Percentiles rank a stretch among this genome's conserved stretches.
These are phyloP conservation scores for Lathronympha strigana DNA, from an alignment of 2,888 invertebrate genomes.

Conservation along the genomic window DNA sequence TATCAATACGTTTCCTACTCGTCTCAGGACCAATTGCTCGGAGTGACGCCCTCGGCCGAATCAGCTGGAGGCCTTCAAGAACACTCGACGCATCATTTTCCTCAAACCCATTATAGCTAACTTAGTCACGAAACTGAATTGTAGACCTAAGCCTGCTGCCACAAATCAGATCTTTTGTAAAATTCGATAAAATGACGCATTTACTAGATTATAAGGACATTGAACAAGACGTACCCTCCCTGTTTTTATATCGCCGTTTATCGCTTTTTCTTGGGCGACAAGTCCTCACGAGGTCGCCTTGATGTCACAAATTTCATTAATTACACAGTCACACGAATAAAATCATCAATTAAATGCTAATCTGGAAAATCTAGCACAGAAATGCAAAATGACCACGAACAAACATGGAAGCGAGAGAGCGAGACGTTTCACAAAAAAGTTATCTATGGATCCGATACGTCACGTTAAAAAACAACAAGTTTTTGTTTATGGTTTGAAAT, in stretches of 20 bases:
- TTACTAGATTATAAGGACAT: constrained; percentile 79
- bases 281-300: constrained; percentile 80
- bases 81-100: constrained; percentile 51
- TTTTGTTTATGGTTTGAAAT: constrained; percentile 48
- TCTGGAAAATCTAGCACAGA: constrained; percentile 80
- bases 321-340: constrained; percentile 73
- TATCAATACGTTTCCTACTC: constrained; percentile 68
- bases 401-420: constrained; percentile 83
- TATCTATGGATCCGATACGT: constrained; percentile 66
- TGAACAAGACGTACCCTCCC: constrained; percentile 82
- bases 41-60: constrained; percentile 74
- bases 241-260: constrained; percentile 78
- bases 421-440: constrained; percentile 68
- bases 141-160: constrained; percentile 56
- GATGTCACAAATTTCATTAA: constrained; percentile 80
- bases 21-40: constrained; percentile 60
- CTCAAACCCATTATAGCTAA: constrained; percentile 43
- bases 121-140: constrained; percentile 45
- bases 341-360: constrained; percentile 76
- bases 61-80: constrained; percentile 76
- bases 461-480: constrained; percentile 52
- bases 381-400: constrained; percentile 83
- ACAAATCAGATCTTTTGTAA: constrained; percentile 61
- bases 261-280: constrained; percentile 77
- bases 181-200: constrained; percentile 84